Conservation (phyloP, 1,140 invertebrate species). For the Drosophila malerkotliana region DNA sequence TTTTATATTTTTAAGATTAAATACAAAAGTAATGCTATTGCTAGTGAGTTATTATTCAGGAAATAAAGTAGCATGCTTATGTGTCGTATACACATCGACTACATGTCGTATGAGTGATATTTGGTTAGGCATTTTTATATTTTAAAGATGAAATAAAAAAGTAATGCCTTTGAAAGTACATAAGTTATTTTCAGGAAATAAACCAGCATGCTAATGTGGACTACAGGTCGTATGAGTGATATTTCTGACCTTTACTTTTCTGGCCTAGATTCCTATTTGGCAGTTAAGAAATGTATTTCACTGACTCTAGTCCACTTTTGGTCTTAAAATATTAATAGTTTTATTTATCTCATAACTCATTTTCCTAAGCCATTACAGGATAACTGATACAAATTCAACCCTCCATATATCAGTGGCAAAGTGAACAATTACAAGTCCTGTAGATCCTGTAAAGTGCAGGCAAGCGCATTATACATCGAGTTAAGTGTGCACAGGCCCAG, state of each 20-base stretch:
- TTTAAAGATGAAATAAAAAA: no score
- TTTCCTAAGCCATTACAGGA: neutral
- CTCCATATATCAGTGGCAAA: neutral
- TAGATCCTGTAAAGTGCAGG: neutral
- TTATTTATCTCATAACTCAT: no score
- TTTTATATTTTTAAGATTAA: no score
- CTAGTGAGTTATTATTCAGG: no score
- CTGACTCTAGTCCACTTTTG: no score
- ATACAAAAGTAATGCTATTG: no score
- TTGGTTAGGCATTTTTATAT: neutral
- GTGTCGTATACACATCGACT: no score
- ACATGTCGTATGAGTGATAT: neutral
- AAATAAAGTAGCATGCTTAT: no score
- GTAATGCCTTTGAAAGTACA: no score
- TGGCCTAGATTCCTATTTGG: neutral
- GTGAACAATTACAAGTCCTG: neutral
- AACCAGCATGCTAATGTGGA: no score
- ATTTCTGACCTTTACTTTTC: neutral
- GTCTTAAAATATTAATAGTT: neutral
- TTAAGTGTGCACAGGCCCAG: neutral
- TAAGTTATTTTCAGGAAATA: no score
- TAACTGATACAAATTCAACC: neutral
- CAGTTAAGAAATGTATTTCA: no score
- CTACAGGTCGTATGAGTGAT: neutral
- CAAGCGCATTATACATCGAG: neutral